Evolutionary conservation across 2,113 vertebrate genomes (phyloP), one percentile per base, ranked within the genome.

Genomic region (Leptobrachium ailaonicum): DNA sequence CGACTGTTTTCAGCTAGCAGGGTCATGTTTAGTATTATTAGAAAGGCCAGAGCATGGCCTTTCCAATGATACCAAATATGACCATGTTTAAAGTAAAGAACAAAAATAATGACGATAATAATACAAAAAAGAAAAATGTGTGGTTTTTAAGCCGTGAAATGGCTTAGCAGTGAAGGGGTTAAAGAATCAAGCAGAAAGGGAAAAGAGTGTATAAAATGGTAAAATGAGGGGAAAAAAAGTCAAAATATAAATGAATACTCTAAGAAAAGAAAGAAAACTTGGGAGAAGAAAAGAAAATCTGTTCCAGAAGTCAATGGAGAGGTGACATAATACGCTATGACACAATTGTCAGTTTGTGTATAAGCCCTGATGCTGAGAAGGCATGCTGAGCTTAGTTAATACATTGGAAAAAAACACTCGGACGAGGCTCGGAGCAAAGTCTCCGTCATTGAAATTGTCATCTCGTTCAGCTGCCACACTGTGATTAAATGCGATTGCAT

Each of bases 341-440:
- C 87, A 87, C 75, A 72, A 73, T 76, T 88, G 86, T 85, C 88
- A 87, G 85, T 83, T 87, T 83, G 72, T 75, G 81, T 86, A 87
- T 77, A 71, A 84, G 70, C 73, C 79, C 73, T 80, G 71, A 85
- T 83, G 86, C 75, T 14, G 0, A 75, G 82, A 62, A 87, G 71
- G 56, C 77, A 72, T 60, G 70, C 42, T 85, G 84, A 80, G 86
- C 85, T 87, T 83, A 86, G 82, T 85, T 44, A 85, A 82, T 13
- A 84, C 66, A 83, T 74, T 62, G 76, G 78, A 74, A 85, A 87
- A 83, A 44, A 84, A 77, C 79, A 86, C 85, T 83, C 43, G 6
- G 84, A 79, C 0, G 64, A 86, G 66, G 86, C 76, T 47, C 74
- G 0, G 0, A 75, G 79, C 56, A 53, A 67, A 60, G 82, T 41